Evolutionary conservation across 1,140 invertebrate species (phyloP).

Genomic region (Mizuhopecten yessoensis): DNA sequence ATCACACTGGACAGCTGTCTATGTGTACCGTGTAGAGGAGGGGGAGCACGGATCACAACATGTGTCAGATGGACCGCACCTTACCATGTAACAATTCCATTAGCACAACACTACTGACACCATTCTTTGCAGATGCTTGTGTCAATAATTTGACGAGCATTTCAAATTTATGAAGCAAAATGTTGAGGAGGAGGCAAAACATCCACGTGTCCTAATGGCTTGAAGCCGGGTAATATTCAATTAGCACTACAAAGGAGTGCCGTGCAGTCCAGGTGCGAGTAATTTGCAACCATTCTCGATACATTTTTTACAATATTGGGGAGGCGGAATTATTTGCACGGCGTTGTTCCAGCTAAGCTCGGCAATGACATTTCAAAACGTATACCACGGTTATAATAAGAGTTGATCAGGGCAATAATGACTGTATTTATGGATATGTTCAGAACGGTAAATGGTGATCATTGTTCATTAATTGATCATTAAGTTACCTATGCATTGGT

Average conservation of each 20-base stretch:
- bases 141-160: constrained; percentile 25
- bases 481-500: too few species aligned
- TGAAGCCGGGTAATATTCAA: not conserved
- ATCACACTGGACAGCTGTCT: constrained; percentile 8
- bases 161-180: constrained; percentile 29
- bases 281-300: not conserved
- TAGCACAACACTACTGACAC: not conserved
- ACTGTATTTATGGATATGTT: not conserved
- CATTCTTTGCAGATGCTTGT: constrained; percentile 14
- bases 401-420: not conserved
- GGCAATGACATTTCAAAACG: not conserved
- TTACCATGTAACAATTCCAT: not conserved
- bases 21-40: not conserved
- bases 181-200: not conserved
- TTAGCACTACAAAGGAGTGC: not conserved
- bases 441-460: not conserved
- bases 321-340: not conserved
- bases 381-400: not conserved
- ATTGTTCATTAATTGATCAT: too few species aligned
- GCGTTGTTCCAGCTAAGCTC: not conserved
- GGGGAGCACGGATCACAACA: not conserved
- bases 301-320: too few species aligned
- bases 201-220: not conserved
- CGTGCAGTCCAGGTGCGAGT: not conserved
- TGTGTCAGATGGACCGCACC: not conserved